Conservation (phyloP, 2,113 vertebrate genomes). For the Psittacula cyanocephala region DNA sequence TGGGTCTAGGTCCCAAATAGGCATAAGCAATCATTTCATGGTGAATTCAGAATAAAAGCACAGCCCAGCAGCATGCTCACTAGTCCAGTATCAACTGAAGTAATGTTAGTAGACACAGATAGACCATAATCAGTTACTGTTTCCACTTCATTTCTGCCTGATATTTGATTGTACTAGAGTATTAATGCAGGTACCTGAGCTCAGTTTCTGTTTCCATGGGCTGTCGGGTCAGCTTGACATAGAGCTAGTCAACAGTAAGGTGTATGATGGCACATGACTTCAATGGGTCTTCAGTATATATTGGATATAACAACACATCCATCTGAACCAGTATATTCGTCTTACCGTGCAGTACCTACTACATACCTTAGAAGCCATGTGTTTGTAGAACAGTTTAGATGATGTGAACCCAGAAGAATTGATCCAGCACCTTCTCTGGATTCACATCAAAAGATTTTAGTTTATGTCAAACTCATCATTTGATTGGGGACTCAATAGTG, state of each 20-base stretch:
- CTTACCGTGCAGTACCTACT: not conserved
- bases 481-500: not conserved
- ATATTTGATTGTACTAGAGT: not conserved
- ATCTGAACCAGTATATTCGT: not conserved
- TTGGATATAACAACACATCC: not conserved
- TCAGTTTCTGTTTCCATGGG: not conserved
- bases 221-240: not conserved
- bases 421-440: not conserved
- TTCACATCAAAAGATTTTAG: not conserved
- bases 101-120: not conserved
- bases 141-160: not conserved
- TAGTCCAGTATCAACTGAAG: not conserved
- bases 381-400: not conserved
- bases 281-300: not conserved
- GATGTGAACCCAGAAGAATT: not conserved
- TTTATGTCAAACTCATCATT: not conserved
- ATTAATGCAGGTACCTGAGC: not conserved
- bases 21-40: not conserved
- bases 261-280: not conserved
- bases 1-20: not conserved
- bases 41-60: not conserved
- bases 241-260: not conserved
- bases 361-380: not conserved
- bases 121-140: not conserved
- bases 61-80: not conserved